phyloP scores from a whole-genome alignment of 2,113 vertebrate species.

The Microcebus murinus region DNA sequence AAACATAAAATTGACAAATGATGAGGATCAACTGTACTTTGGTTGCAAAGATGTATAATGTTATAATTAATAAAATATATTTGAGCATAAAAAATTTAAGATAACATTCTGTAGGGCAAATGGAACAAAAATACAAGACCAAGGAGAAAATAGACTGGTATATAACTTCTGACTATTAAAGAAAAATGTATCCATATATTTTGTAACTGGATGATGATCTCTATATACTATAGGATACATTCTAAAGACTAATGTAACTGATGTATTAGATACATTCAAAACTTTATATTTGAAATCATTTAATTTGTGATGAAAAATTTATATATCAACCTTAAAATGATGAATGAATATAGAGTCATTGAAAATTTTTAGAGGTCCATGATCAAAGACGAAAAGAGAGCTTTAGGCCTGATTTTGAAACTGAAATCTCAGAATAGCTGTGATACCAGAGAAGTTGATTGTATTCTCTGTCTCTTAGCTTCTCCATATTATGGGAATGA shows the following conservation, averaged over 20 bases:
- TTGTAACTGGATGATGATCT: background rate
- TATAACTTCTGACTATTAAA: background rate
- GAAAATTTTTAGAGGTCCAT: background rate
- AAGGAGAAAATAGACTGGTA: background rate
- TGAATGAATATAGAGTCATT: background rate
- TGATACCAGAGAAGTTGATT: background rate
- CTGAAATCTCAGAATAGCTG: background rate
- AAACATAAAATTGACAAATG: background rate
- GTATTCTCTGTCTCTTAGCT: background rate
- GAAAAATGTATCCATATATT: background rate
- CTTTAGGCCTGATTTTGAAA: background rate
- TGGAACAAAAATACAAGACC: background rate
- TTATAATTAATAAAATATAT: background rate
- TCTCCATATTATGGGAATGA: background rate
- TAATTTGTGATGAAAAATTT: background rate
- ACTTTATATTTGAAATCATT: background rate
- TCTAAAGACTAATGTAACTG: background rate
- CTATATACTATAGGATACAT: background rate
- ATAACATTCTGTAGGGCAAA: background rate
- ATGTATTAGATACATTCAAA: background rate
- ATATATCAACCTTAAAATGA: background rate
- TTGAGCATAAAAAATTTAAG: background rate
- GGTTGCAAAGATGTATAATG: background rate
- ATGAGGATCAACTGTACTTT: background rate
- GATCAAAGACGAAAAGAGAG: background rate